Conservation (phyloP, 2,797 vertebrate genomes). For the Acomys russatus region DNA sequence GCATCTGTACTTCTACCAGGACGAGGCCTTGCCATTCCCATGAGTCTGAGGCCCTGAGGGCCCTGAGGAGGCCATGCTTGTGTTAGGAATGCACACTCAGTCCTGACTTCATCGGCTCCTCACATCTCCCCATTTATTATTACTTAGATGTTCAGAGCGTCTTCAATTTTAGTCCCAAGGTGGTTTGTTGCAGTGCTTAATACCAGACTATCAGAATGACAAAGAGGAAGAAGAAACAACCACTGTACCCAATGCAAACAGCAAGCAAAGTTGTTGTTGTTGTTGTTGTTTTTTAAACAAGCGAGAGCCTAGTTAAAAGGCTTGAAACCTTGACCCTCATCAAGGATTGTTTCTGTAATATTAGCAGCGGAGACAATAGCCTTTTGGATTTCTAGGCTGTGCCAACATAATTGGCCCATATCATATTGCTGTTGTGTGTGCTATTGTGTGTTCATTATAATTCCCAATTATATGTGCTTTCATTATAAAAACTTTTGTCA, state of each 20-base stretch:
- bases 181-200: background rate
- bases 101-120: background rate
- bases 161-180: background rate
- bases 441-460: background rate
- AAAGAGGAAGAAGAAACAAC: background rate
- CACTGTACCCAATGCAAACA: background rate
- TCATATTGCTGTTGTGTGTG: background rate
- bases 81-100: background rate
- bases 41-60: background rate
- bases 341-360: background rate
- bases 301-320: too few species aligned
- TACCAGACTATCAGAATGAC: background rate
- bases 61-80: background rate
- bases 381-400: background rate
- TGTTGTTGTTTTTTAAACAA: too few species aligned
- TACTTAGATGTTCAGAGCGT: background rate
- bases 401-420: background rate
- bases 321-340: background rate
- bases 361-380: background rate
- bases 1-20: background rate
- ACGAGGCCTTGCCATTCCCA: background rate
- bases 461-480: background rate
- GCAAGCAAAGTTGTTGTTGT: too few species aligned
- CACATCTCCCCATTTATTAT: background rate
- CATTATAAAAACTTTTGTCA: background rate